Evolutionary conservation across 2,888 invertebrate species (phyloP).

Genomic region (Sphecodes monilicornis): DNA sequence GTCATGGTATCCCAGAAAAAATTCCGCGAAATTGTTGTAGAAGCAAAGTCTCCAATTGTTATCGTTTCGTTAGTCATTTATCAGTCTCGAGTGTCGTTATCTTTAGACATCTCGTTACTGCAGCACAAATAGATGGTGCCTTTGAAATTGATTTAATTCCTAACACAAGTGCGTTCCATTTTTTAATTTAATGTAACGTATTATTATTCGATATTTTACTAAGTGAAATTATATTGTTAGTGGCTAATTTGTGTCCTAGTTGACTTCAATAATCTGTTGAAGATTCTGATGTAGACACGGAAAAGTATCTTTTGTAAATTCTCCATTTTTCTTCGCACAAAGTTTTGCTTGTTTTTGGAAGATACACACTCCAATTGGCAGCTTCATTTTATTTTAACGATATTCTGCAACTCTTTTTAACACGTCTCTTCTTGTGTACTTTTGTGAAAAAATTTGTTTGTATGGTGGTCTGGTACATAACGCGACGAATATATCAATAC

Average conservation of each 20-base stretch:
- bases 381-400: not conserved
- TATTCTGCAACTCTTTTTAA: too few relatives aligned
- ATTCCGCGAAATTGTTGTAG: not conserved
- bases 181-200: not conserved
- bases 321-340: not conserved
- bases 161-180: not conserved
- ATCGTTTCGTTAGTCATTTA: not conserved
- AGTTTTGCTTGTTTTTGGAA: not conserved
- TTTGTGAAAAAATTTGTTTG: not conserved
- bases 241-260: not conserved
- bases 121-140: not conserved
- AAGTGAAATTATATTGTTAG: not conserved
- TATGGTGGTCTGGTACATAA: not conserved
- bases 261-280: not conserved
- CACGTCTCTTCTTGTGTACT: too few relatives aligned
- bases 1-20: not conserved
- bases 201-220: not conserved
- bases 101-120: not conserved
- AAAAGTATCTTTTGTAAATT: not conserved
- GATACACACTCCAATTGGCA: not conserved
- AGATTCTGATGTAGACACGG: not conserved
- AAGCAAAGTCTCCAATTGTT: not conserved
- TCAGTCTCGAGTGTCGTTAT: constrained; percentile 7
- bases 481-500: not conserved
- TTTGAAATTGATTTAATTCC: not conserved